Evolutionary conservation across 1,140 invertebrate genomes (phyloP).

Genomic region (Calephelis nemesis): DNA sequence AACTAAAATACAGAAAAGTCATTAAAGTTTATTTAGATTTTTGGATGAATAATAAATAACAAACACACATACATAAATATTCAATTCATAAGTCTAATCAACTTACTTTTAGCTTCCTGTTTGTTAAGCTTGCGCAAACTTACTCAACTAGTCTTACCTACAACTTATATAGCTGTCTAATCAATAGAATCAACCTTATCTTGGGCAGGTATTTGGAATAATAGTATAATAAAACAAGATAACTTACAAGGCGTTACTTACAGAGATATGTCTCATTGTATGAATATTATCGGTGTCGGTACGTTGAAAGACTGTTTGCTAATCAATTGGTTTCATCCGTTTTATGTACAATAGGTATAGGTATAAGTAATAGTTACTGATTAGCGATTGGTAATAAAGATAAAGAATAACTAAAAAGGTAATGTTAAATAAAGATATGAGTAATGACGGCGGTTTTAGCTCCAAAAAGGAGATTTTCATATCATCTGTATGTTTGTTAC

Average conservation of each 20-base stretch:
- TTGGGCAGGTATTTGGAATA: constrained; percentile 7
- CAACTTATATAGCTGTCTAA: neutral
- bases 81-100: too few species aligned
- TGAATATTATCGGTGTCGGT: constrained; percentile 20
- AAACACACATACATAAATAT: too few species aligned
- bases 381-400: constrained; percentile 7
- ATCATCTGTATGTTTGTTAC: too few species aligned
- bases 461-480: too few species aligned
- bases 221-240: constrained; percentile 14
- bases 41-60: too few species aligned
- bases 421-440: too few species aligned
- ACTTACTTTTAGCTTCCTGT: too few species aligned
- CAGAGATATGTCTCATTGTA: constrained; percentile 19
- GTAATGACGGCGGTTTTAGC: too few species aligned
- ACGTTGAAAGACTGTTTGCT: constrained; percentile 15
- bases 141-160: neutral
- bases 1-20: too few species aligned
- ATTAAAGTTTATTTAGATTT: too few species aligned
- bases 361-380: neutral
- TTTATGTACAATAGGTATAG: constrained; percentile 20
- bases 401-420: neutral
- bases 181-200: constrained; percentile 4
- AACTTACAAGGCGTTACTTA: constrained; percentile 10
- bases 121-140: too few species aligned
- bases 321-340: constrained; percentile 7